These are phyloP conservation scores for Platycercus adscitus DNA, from an alignment of 2,113 vertebrate species.

Conservation along the genomic window DNA sequence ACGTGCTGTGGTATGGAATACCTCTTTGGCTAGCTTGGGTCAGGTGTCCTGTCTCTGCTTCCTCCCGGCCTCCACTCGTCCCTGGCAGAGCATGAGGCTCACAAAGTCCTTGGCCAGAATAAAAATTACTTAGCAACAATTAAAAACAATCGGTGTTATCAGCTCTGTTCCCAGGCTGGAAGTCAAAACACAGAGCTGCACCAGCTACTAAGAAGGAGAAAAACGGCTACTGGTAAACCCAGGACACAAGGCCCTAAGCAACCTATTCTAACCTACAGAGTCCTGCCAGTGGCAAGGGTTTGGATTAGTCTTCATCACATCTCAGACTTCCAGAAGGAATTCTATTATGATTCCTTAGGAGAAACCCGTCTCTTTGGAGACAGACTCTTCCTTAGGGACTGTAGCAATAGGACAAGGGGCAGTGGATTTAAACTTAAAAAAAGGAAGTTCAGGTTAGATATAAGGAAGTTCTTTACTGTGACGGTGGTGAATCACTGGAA, in stretches of 20 bases:
- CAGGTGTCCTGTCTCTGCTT: too few relatives aligned
- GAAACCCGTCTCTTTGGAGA: background rate
- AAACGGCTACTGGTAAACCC: too few relatives aligned
- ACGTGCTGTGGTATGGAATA: too few relatives aligned
- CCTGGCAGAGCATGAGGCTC: too few relatives aligned
- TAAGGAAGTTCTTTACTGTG: background rate
- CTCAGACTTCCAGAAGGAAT: background rate
- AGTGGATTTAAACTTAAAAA: background rate
- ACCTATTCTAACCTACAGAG: background rate
- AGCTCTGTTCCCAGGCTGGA: too few relatives aligned
- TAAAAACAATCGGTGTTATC: too few relatives aligned
- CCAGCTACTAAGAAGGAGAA: too few relatives aligned
- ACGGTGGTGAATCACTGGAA: background rate
- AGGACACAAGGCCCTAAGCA: background rate
- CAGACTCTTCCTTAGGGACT: background rate
- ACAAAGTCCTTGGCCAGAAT: too few relatives aligned
- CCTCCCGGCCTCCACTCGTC: too few relatives aligned
- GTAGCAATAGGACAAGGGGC: background rate
- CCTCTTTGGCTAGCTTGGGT: too few relatives aligned
- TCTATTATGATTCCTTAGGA: background rate
- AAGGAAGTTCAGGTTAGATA: background rate
- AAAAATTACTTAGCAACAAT: too few relatives aligned
- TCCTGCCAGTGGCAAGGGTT: background rate
- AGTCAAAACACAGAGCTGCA: too few relatives aligned
- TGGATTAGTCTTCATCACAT: background rate